These are phyloP conservation scores for Ormia ochracea DNA, from an alignment of 2,888 invertebrate species.

Conservation along the genomic window DNA sequence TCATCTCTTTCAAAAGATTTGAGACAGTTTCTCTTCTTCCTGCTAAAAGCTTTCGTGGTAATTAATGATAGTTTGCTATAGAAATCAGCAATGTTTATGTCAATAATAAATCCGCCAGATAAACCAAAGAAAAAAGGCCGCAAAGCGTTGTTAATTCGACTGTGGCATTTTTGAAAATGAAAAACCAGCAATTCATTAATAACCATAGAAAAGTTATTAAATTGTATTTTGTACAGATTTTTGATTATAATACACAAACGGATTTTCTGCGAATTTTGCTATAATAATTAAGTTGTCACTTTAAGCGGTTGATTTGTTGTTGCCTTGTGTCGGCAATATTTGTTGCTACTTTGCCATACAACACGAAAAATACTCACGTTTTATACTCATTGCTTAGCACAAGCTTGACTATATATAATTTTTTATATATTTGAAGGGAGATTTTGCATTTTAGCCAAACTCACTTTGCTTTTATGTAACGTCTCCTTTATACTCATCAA, in stretches of 20 bases:
- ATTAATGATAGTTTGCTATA: slow-evolving; percentile 59
- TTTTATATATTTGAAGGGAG: too few relatives aligned
- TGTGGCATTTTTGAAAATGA: slow-evolving; percentile 32
- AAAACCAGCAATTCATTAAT: slow-evolving; percentile 43
- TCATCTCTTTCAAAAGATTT: neutral
- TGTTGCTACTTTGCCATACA: neutral
- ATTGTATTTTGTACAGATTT: slow-evolving; percentile 6
- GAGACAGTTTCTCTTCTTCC: neutral
- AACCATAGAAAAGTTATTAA: slow-evolving; percentile 39
- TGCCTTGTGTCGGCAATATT: neutral
- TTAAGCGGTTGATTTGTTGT: neutral
- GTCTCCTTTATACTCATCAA: too few relatives aligned
- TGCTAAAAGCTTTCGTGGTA: slow-evolving; percentile 26
- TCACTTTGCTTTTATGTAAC: too few relatives aligned
- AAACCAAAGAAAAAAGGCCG: slow-evolving; percentile 34
- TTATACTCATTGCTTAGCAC: too few relatives aligned
- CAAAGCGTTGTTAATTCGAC: slow-evolving; percentile 53
- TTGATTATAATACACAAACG: neutral
- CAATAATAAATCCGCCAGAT: slow-evolving; percentile 51
- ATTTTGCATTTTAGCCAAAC: too few relatives aligned
- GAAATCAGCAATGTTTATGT: slow-evolving; percentile 56
- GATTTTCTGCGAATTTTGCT: slow-evolving; percentile 16
- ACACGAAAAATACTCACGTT: too few relatives aligned
- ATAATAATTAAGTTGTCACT: slow-evolving; percentile 42
- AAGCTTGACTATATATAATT: too few relatives aligned